These are phyloP conservation scores for Leucozona laternaria DNA, from an alignment of 2,888 invertebrate genomes.

Conservation along the genomic window DNA sequence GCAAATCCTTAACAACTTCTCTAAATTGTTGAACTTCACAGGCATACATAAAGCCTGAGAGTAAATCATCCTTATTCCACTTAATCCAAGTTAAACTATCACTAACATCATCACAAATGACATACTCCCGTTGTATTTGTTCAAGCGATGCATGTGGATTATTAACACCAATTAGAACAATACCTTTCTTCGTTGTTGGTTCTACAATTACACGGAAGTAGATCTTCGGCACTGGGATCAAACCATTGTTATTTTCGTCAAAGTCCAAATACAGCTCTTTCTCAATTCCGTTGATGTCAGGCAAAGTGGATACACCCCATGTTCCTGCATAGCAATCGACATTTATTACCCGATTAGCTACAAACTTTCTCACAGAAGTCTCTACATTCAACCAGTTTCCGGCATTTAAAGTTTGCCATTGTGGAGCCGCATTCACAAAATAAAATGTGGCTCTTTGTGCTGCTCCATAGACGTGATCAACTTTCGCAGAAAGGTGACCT, in stretches of 20 bases:
- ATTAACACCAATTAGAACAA: conserved; percentile 85
- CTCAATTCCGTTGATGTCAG: conserved; percentile 82
- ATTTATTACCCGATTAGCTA: conserved; percentile 79
- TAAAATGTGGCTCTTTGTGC: conserved; percentile 85
- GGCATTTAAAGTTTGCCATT: conserved; percentile 86
- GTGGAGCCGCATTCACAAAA: conserved; percentile 85
- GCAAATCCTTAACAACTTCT: conserved; percentile 78
- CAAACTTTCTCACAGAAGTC: conserved; percentile 83
- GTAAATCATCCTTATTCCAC: conserved; percentile 77
- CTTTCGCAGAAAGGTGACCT: conserved; percentile 85
- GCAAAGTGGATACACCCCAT: conserved; percentile 85
- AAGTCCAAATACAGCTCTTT: conserved; percentile 81
- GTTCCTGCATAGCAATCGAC: conserved; percentile 85
- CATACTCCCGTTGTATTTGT: conserved; percentile 78
- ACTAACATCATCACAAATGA: conserved; percentile 80
- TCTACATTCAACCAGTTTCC: conserved; percentile 86
- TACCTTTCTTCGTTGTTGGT: conserved; percentile 81
- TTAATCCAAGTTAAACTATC: conserved; percentile 78
- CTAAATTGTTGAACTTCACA: conserved; percentile 80
- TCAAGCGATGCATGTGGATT: conserved; percentile 80
- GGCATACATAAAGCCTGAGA: conserved; percentile 79
- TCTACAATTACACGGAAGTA: conserved; percentile 86
- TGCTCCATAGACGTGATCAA: conserved; percentile 84
- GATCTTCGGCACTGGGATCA: conserved; percentile 85
- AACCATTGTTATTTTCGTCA: conserved; percentile 80